These are phyloP conservation scores for Macaria liturata DNA, from an alignment of 2,888 invertebrate species.

Conservation along the genomic window DNA sequence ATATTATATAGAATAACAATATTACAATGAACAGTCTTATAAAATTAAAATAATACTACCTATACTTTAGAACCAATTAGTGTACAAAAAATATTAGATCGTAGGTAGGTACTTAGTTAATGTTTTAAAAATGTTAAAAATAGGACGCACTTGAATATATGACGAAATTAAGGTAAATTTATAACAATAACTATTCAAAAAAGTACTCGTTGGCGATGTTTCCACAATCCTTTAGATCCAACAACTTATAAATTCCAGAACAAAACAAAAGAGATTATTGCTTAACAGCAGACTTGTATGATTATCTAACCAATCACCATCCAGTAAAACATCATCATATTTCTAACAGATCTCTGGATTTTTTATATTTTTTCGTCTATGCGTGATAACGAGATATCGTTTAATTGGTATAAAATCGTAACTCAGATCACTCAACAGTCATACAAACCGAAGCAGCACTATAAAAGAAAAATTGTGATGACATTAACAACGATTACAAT, in stretches of 20 bases:
- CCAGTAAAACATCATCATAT: no score
- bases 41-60: conserved; percentile 62
- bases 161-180: conserved; percentile 44
- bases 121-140: conserved; percentile 40
- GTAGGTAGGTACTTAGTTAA: conserved; percentile 25
- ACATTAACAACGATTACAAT: conserved; percentile 42
- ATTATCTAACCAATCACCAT: no score
- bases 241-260: no score
- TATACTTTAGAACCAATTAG: conserved; percentile 60
- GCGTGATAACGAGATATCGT: no score
- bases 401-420: no score
- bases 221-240: conserved; percentile 39
- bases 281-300: no score
- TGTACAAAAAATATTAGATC: conserved; percentile 57
- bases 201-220: conserved; percentile 40
- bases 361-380: no score
- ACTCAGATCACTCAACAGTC: conserved; percentile 18
- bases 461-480: conserved; percentile 36
- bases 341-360: no score
- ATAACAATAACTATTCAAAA: no score
- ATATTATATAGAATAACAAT: conserved; percentile 53
- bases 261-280: no score
- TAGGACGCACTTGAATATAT: conserved; percentile 58
- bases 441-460: conserved; percentile 10
- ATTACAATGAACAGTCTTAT: conserved; percentile 70